These are phyloP conservation scores for Setophaga petechia DNA, from an alignment of 2,113 vertebrate species.

Conservation along the genomic window DNA sequence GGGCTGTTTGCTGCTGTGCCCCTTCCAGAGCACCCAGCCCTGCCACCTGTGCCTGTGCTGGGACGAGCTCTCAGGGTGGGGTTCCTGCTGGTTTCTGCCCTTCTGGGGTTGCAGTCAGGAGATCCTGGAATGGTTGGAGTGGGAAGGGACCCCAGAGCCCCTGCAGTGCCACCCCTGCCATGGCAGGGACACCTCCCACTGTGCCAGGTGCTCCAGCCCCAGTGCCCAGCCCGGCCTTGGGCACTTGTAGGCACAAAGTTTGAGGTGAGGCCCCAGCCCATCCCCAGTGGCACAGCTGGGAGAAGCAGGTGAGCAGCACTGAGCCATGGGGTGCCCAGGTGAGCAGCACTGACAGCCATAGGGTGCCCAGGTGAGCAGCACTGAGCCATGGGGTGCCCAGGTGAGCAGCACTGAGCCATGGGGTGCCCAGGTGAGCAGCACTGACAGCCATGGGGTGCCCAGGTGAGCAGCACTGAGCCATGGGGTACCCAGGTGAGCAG, in stretches of 20 bases:
- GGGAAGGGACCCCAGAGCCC: background rate
- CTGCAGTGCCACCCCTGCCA: background rate
- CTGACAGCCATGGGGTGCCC: too few relatives aligned
- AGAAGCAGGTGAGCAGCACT: background rate
- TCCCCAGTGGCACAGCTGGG: too few relatives aligned
- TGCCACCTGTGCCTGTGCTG: background rate
- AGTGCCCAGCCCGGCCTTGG: background rate
- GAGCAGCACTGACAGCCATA: background rate
- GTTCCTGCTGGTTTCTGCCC: background rate
- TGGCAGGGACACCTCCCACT: background rate
- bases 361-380: background rate
- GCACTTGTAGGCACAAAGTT: background rate
- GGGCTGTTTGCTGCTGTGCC: background rate
- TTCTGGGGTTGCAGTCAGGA: background rate
- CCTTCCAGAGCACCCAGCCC: rapidly evolving
- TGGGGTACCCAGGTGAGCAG: too few relatives aligned
- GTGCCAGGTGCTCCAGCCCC: background rate
- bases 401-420: too few relatives aligned
- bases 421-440: too few relatives aligned
- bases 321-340: too few relatives aligned
- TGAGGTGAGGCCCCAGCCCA: too few relatives aligned
- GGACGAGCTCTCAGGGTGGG: rapidly evolving
- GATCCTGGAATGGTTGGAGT: background rate
- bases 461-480: too few relatives aligned
- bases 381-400: too few relatives aligned